Base-by-base conservation (phyloP, 1,140 invertebrate species). In the Phortica variegata region DNA sequence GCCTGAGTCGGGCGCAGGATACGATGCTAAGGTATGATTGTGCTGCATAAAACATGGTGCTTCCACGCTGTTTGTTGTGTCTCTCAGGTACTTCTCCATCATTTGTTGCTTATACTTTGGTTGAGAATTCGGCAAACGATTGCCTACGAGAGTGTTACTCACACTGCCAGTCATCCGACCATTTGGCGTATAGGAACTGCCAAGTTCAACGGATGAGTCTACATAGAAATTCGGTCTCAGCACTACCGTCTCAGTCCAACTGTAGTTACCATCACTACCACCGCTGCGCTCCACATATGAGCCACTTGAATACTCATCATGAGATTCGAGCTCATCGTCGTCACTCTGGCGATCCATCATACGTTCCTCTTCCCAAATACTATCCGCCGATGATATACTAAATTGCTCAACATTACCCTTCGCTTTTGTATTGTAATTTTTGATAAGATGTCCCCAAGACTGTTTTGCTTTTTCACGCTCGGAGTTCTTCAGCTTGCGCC, bases 371-470 rank as follows among this genome's bases (percentile, higher is more conserved):
- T 83, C 83, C 85, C 85, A 87, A 61, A 87, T 86, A 63, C 84
- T 86, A 66, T 87, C 85, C 50, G 85, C 83, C 2, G 85, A 87
- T 56, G 83, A 85, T 49, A 87, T 87, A 65, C 84, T 86, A 60
- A 87, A 87, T 63, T 87, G 85, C 57, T 87, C 86, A 2, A 87
- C 84, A 72, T 87, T 87, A 5, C 85, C 86, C 43, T 82, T 80
- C 1, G 85, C 85, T 51, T 84, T 83, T 47, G 82, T 81, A 63
- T 87, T 87, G 73, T 87, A 87, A 3, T 84, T 84, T 65, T 85
- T 85, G 26, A 87, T 87, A 1, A 87, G 76, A 60, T 85, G 81
- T 4, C 84, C 85, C 86, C 86, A 87, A 1, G 85, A 85, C 56
- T 82, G 82, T 54, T 83, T 81, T 40, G 83, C 80, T 19, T 80